phyloP scores from a whole-genome alignment of 2,888 invertebrate genomes.

The Xestia c-nigrum region DNA sequence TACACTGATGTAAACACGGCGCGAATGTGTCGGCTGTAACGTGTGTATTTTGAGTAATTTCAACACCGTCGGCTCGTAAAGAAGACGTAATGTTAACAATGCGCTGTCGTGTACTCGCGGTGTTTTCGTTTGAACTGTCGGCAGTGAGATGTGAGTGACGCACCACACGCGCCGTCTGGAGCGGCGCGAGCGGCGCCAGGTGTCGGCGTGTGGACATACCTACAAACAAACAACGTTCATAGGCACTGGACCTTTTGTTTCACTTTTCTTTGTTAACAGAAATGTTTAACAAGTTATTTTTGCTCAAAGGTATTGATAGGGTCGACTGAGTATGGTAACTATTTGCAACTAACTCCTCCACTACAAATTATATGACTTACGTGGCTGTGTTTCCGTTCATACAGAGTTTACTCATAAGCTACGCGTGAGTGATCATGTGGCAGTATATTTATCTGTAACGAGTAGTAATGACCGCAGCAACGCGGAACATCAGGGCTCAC shows the following conservation, averaged over 20 bases:
- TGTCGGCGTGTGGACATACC: too few relatives aligned
- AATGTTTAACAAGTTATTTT: background rate
- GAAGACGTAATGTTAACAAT: conserved; percentile 32
- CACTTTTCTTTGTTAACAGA: background rate
- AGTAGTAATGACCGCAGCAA: background rate
- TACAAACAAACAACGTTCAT: background rate
- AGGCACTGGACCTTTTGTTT: background rate
- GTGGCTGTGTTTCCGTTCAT: background rate
- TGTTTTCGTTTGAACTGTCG: conserved; percentile 28
- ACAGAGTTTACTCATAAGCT: background rate
- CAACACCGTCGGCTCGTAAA: conserved; percentile 39
- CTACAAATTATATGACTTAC: too few relatives aligned
- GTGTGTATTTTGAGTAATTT: conserved; percentile 43
- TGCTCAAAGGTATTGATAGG: background rate
- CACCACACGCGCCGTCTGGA: background rate
- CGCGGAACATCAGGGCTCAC: background rate
- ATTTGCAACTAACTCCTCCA: background rate
- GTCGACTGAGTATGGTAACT: background rate
- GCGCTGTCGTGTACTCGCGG: conserved; percentile 8
- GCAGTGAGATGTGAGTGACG: conserved; percentile 14
- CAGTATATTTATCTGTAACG: background rate
- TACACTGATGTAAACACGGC: background rate
- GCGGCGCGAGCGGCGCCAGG: conserved; percentile 1
- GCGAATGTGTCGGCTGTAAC: background rate
- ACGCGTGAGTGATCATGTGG: background rate